Base-by-base conservation (phyloP, 1,140 invertebrate species). In the Carposina sasakii region DNA sequence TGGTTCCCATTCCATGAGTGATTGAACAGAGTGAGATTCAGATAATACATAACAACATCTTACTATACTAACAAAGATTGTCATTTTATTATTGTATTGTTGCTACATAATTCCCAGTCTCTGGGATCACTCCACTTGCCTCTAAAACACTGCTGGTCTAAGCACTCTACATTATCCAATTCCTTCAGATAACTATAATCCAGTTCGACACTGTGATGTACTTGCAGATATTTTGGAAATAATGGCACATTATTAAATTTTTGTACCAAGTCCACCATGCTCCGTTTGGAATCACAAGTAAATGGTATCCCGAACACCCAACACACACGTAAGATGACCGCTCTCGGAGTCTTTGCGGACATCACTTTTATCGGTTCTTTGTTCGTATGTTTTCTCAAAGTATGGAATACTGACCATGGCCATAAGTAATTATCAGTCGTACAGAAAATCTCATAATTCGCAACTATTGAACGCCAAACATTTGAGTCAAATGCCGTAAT, bases 41-140 rank as follows among this genome's bases (percentile, higher is more conserved):
- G n/a, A n/a, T n/a, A n/a, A n/a, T n/a, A n/a, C n/a, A n/a, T n/a
- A n/a, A n/a, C n/a, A n/a, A n/a, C n/a, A n/a, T n/a, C n/a, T n/a
- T n/a, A n/a, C n/a, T n/a, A n/a, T n/a, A n/a, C n/a, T n/a, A n/a
- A 63, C 13, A 3, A 63, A 21, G 86, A 89, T 67, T 87, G 28
- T 15, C 87, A 74, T 76, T 82, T 70, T 72, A 81, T 71, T 87
- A 40, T 28, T 17, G 83, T 86, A 58, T 84, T 76, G 52, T 81
- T 71, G 21, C 55, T 69, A 54, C 86, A 87, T 22, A 87, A 57
- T 42, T 67, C 64, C 54, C 78, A 77, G 60, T 86, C 84, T 21
- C 85, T 59, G 3, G 65, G 62, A 50, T 76, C 73, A 37, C 26
- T 64, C 67, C 67, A 74, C 3, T 67, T 68, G 22, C 66, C 71